These are phyloP conservation scores for Papilio polyxenes DNA, from an alignment of 1,140 invertebrate genomes.

Conservation along the genomic window DNA sequence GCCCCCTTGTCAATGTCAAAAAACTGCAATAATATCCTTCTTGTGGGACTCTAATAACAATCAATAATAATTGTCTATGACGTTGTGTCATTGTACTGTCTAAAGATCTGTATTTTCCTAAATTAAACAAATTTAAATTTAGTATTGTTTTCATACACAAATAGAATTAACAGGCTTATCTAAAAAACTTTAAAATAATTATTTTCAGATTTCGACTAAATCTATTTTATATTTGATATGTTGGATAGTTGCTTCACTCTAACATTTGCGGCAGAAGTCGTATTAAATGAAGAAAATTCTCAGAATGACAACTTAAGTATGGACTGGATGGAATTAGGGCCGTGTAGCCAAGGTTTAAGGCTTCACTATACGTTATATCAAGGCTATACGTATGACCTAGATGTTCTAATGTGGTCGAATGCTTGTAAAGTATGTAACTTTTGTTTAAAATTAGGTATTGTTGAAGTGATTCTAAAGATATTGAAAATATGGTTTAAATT, in stretches of 20 bases:
- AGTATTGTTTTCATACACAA: neutral
- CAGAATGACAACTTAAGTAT: conserved; percentile 62
- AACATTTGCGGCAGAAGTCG: conserved; percentile 66
- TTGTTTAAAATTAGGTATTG: neutral
- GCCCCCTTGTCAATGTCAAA: too few relatives aligned
- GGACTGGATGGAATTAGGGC: conserved; percentile 53
- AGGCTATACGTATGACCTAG: conserved; percentile 61
- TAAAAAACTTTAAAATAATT: too few relatives aligned
- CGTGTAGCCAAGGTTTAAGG: conserved; percentile 60
- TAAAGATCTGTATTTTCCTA: neutral
- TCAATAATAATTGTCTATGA: neutral
- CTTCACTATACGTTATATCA: conserved; percentile 67
- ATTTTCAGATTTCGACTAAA: too few relatives aligned
- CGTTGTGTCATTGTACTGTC: neutral
- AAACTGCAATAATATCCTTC: too few relatives aligned
- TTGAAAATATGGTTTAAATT: too few relatives aligned
- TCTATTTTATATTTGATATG: neutral
- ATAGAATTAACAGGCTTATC: neutral
- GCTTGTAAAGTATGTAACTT: conserved; percentile 59
- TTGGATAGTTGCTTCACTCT: conserved; percentile 54
- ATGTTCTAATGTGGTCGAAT: conserved; percentile 70
- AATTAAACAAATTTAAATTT: neutral
- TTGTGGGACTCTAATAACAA: too few relatives aligned
- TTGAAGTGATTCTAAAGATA: neutral
- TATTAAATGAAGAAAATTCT: conserved; percentile 54